Evolutionary conservation across 2,113 vertebrate genomes (phyloP).

Genomic region (Terrapene triunguis): DNA sequence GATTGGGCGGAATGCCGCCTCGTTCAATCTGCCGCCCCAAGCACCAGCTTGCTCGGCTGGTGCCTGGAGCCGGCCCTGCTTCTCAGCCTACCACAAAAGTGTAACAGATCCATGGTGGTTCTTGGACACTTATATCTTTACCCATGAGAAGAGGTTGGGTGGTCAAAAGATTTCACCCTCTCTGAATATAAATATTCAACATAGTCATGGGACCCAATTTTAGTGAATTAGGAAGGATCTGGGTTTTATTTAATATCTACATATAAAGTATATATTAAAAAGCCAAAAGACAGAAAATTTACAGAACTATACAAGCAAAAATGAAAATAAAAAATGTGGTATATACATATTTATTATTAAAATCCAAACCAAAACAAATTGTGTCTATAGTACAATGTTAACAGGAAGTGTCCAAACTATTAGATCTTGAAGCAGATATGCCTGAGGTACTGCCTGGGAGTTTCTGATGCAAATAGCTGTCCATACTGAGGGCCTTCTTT

Average conservation of each 20-base stretch:
- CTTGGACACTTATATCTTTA: neutral
- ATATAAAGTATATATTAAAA: conserved; percentile 19
- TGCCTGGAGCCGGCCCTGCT: too few species aligned
- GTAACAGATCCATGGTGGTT: neutral
- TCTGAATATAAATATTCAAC: neutral
- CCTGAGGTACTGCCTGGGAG: conserved; percentile 57
- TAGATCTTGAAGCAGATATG: conserved; percentile 59
- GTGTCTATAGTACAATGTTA: conserved; percentile 50
- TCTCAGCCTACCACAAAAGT: neutral
- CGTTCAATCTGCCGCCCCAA: too few species aligned
- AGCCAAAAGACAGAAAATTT: conserved; percentile 15
- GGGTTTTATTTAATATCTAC: neutral
- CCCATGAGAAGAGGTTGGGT: neutral
- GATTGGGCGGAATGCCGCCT: too few species aligned
- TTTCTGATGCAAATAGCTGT: conserved; percentile 33
- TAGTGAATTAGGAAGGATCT: conserved; percentile 32
- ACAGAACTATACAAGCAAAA: conserved; percentile 40
- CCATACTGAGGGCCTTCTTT: neutral
- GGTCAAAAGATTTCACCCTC: neutral
- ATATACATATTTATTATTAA: conserved; percentile 59
- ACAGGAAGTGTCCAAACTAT: conserved; percentile 69
- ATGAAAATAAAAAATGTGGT: conserved; percentile 57
- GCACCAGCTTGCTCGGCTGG: too few species aligned
- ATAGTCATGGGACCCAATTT: conserved; percentile 4
- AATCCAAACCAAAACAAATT: conserved; percentile 65